Base-by-base conservation (phyloP, 2,888 invertebrate genomes). In the Platycnemis pennipes region DNA sequence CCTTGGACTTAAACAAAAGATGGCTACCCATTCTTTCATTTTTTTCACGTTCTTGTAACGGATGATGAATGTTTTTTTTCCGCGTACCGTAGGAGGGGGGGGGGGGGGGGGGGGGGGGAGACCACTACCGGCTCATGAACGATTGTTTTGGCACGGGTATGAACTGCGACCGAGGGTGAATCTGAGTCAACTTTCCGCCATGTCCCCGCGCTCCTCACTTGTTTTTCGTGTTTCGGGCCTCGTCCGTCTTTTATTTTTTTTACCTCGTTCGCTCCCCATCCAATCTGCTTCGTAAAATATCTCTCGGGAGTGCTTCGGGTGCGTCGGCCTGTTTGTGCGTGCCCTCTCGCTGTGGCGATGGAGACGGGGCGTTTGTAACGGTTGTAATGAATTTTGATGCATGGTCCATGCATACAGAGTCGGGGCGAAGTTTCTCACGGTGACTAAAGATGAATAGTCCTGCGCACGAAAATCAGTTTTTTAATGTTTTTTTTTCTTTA, bases 311-410 rank as follows among this genome's bases (percentile, higher is more conserved):
- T 77, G 77, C 63, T 8, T 26, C 26, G 8, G 77, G 37, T 26
- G 31, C 63, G 77, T 77, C 77, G 77, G 77, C 37, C 37, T 37
- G 77, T 77, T 77, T 77, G 77, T 87, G 46, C 19, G n/a, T 16
- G 87, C n/a, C n/a, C n/a, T n/a, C n/a, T n/a, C n/a, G n/a, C n/a
- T n/a, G n/a, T n/a, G n/a, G n/a, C 22, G 45, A 42, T 19, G n/a
- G 22, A 19, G 44, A 63, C 22, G 7, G n/a, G 26, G 53, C 26
- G 69, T 91, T 91, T 91, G 63, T 63, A 44, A 91, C 45, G 91
- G 56, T 91, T 63, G 63, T 44, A 63, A 91, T 63, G 91, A 91
- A n/a, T 91, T 11, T 56, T 69, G 91, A 91, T 69, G 69, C 91
- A 91, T 91, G 63, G 69, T 56, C 63, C 63, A n/a, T n/a, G n/a